phyloP scores from a whole-genome alignment of 2,113 vertebrate genomes.

The Mionectes macconnelli region DNA sequence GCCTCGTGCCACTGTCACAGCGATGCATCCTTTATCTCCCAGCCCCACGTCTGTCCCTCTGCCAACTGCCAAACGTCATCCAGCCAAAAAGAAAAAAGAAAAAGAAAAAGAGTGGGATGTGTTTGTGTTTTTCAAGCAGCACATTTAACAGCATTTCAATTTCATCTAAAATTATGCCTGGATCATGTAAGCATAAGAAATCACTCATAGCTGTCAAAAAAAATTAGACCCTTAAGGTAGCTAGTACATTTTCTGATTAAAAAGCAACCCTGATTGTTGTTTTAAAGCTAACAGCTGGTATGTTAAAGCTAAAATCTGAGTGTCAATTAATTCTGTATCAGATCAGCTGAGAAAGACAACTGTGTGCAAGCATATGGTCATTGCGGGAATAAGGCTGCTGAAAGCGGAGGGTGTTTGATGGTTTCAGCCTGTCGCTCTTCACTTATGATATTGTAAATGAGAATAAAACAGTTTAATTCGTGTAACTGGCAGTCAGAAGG shows the following conservation, averaged over 20 bases:
- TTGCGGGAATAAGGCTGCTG: conserved; percentile 51
- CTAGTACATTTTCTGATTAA: conserved; percentile 35
- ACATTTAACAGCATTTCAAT: neutral
- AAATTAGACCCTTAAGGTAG: conserved; percentile 22
- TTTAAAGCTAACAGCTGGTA: conserved; percentile 60
- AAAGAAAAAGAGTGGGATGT: neutral
- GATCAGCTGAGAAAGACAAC: conserved; percentile 66
- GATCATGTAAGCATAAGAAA: conserved; percentile 2
- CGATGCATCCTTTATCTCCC: neutral
- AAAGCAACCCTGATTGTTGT: neutral
- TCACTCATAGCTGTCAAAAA: conserved; percentile 41
- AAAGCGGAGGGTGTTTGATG: conserved; percentile 54
- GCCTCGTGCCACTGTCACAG: neutral
- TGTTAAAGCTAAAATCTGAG: conserved; percentile 59
- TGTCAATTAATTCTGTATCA: conserved; percentile 68
- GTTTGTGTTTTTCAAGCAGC: neutral
- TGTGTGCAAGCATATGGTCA: conserved; percentile 49
- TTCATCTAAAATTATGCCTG: neutral
- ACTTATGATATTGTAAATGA: conserved; percentile 67
- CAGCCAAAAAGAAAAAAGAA: neutral
- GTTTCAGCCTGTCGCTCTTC: conserved; percentile 57
- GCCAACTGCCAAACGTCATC: neutral
- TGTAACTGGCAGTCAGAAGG: conserved; percentile 49
- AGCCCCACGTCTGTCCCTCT: neutral
- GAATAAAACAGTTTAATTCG: conserved; percentile 59